phyloP scores from a whole-genome alignment of 2,888 invertebrate species.

The Troides helena region DNA sequence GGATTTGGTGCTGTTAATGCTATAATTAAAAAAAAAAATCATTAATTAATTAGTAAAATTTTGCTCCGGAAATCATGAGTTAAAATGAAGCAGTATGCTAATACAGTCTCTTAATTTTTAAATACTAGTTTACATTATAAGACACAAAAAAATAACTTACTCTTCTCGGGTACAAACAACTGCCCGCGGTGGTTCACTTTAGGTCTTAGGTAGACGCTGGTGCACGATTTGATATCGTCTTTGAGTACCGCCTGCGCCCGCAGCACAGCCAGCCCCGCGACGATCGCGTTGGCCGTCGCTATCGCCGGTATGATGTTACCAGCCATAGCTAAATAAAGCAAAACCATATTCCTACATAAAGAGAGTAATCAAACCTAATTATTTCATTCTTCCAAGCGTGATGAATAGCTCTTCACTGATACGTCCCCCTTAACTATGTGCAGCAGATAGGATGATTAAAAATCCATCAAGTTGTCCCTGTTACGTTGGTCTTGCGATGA shows the following conservation, averaged over 20 bases:
- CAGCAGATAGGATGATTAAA: no score
- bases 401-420: no score
- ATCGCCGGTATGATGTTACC: slow-evolving; percentile 99
- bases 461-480: no score
- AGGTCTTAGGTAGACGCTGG: slow-evolving; percentile 87
- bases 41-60: neutral
- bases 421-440: no score
- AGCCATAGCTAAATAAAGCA: slow-evolving; percentile 89
- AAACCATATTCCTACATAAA: neutral
- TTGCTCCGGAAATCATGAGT: neutral
- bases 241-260: slow-evolving; percentile 89
- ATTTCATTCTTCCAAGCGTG: neutral
- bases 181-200: slow-evolving; percentile 87
- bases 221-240: slow-evolving; percentile 83
- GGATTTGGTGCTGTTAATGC: slow-evolving; percentile 91
- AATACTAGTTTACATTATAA: no score
- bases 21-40: slow-evolving; percentile 39
- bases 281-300: slow-evolving; percentile 98
- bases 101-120: no score
- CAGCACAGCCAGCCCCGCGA: slow-evolving; percentile 96
- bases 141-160: slow-evolving; percentile 45
- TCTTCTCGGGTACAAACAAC: slow-evolving; percentile 86
- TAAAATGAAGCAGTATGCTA: neutral
- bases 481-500: no score
- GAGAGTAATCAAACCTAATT: neutral